These are phyloP conservation scores for Noctua janthe DNA, from an alignment of 2,888 invertebrate species.

Conservation along the genomic window DNA sequence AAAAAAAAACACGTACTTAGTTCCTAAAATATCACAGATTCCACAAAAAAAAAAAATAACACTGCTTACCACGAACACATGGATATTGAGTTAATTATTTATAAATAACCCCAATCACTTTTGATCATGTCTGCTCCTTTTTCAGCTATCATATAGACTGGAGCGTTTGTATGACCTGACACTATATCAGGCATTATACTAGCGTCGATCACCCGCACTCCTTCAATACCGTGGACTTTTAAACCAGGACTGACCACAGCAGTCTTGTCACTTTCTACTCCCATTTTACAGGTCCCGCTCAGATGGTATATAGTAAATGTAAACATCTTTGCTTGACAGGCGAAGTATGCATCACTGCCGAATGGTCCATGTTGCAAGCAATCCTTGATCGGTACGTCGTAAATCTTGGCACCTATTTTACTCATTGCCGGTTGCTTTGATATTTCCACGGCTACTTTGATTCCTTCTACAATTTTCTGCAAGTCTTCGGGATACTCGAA, in stretches of 20 bases:
- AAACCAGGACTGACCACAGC: slow-evolving; percentile 92
- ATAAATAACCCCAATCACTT: slow-evolving; percentile 84
- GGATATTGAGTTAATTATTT: slow-evolving; percentile 23
- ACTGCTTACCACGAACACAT: slow-evolving; percentile 1
- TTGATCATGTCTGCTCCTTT: slow-evolving; percentile 94
- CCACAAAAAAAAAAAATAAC: not conserved
- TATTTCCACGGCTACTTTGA: slow-evolving; percentile 90
- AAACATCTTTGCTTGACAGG: slow-evolving; percentile 92
- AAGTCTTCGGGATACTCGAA: slow-evolving; percentile 92
- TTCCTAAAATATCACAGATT: slow-evolving; percentile 44
- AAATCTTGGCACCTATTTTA: slow-evolving; percentile 90
- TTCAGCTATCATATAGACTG: slow-evolving; percentile 95
- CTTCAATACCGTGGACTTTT: slow-evolving; percentile 92
- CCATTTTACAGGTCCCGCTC: slow-evolving; percentile 93
- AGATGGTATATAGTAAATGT: slow-evolving; percentile 93
- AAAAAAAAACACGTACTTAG: not conserved
- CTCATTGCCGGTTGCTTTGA: slow-evolving; percentile 90
- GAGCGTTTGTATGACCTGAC: slow-evolving; percentile 94
- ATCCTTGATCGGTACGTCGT: slow-evolving; percentile 91
- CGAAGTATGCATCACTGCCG: slow-evolving; percentile 92
- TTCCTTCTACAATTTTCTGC: slow-evolving; percentile 91
- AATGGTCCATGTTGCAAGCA: slow-evolving; percentile 90
- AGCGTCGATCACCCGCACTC: slow-evolving; percentile 94
- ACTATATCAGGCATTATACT: slow-evolving; percentile 95
- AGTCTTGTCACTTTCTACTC: slow-evolving; percentile 87